Evolutionary conservation across 2,888 invertebrate genomes (phyloP).

Genomic region (Leptopterna dolabrata): DNA sequence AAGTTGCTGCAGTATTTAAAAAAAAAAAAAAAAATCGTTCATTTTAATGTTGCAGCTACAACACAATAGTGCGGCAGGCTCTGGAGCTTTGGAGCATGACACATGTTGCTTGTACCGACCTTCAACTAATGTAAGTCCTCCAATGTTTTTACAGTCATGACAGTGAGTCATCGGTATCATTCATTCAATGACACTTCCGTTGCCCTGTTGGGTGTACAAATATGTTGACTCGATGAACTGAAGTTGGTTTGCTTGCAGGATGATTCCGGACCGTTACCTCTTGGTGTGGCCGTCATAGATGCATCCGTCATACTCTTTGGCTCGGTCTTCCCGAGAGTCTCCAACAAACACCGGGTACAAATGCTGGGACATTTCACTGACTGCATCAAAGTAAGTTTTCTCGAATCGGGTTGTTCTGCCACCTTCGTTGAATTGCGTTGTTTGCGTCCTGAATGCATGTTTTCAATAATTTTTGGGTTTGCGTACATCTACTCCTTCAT

Average conservation of each 20-base stretch:
- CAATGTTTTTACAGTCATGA: neutral
- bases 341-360: conserved; percentile 95
- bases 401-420: too few species aligned
- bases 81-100: conserved; percentile 97
- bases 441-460: neutral
- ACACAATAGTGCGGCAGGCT: conserved; percentile 94
- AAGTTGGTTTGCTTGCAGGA: conserved; percentile 66
- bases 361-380: conserved; percentile 97
- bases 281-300: conserved; percentile 97
- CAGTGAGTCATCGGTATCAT: too few species aligned
- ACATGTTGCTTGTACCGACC: conserved; percentile 89
- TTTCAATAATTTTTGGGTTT: too few species aligned
- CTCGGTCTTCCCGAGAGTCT: conserved; percentile 91
- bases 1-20: too few species aligned
- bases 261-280: conserved; percentile 84
- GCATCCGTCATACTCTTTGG: conserved; percentile 93
- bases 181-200: too few species aligned
- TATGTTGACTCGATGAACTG: too few species aligned
- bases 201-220: too few species aligned
- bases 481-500: too few species aligned
- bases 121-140: conserved; percentile 69
- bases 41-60: conserved; percentile 76
- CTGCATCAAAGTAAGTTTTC: conserved; percentile 77
- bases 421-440: neutral
- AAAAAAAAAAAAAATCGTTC: too few species aligned